phyloP scores from a whole-genome alignment of 2,888 invertebrate species.

The Amphipoea oculea region DNA sequence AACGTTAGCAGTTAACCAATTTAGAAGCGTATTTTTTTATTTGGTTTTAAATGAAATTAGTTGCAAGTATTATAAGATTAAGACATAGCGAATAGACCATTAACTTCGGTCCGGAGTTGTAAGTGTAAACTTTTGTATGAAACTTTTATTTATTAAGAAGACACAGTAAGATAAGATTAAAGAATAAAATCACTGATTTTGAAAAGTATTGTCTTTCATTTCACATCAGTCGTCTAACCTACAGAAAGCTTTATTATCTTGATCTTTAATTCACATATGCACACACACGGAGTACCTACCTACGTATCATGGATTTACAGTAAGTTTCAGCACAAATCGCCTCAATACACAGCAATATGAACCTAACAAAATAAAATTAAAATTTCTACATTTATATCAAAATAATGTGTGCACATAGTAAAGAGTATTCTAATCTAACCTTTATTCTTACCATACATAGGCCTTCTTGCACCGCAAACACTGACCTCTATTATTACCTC shows the following conservation, averaged over 20 bases:
- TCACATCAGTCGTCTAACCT: neutral
- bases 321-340: too few relatives aligned
- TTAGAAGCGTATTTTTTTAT: constrained; percentile 78
- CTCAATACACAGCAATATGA: neutral
- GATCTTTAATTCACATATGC: neutral
- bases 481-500: too few relatives aligned
- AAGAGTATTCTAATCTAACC: neutral
- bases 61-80: constrained; percentile 81
- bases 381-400: too few relatives aligned
- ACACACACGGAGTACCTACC: neutral
- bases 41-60: constrained; percentile 76
- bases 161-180: constrained; percentile 78
- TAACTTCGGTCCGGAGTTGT: constrained; percentile 66
- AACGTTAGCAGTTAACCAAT: constrained; percentile 72
- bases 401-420: too few relatives aligned
- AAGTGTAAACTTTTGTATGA: constrained; percentile 85
- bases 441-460: neutral
- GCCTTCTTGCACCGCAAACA: too few relatives aligned
- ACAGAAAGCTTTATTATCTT: neutral
- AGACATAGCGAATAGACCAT: constrained; percentile 69
- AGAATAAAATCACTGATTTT: constrained; percentile 84
- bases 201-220: constrained; percentile 66
- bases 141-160: constrained; percentile 82
- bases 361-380: too few relatives aligned
- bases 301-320: neutral